Evolutionary conservation across 2,113 vertebrate species (phyloP).

Genomic region (Bombycilla garrulus): DNA sequence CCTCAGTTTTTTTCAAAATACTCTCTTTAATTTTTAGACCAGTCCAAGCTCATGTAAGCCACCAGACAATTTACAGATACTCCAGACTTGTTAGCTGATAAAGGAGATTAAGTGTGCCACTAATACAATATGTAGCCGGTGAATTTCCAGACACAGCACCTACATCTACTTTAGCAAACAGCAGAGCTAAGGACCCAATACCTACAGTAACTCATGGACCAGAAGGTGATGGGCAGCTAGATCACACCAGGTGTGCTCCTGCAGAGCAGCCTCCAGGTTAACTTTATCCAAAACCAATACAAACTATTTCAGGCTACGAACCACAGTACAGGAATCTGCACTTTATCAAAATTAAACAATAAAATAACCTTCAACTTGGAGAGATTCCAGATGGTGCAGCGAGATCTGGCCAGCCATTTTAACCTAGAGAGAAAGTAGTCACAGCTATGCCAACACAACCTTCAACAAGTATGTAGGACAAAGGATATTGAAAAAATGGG

Average conservation of each 20-base stretch:
- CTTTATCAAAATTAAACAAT: background rate
- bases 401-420: background rate
- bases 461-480: background rate
- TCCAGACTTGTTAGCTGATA: background rate
- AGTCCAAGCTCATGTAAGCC: background rate
- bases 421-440: background rate
- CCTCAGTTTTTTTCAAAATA: background rate
- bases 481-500: background rate
- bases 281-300: background rate
- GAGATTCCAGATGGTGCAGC: rapidly evolving
- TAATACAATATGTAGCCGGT: background rate
- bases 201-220: background rate
- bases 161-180: background rate
- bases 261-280: background rate
- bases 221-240: background rate
- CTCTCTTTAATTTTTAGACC: background rate
- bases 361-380: background rate
- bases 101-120: background rate
- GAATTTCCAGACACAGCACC: background rate
- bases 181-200: background rate
- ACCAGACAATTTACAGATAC: background rate
- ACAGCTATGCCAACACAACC: background rate
- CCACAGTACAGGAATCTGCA: background rate
- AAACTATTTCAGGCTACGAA: background rate
- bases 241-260: background rate